A percentile compares a stretch with the other conserved stretches of the same genome.
These are phyloP conservation scores for Microhierax caerulescens DNA, from an alignment of 2,797 vertebrate genomes.

Conservation along the genomic window DNA sequence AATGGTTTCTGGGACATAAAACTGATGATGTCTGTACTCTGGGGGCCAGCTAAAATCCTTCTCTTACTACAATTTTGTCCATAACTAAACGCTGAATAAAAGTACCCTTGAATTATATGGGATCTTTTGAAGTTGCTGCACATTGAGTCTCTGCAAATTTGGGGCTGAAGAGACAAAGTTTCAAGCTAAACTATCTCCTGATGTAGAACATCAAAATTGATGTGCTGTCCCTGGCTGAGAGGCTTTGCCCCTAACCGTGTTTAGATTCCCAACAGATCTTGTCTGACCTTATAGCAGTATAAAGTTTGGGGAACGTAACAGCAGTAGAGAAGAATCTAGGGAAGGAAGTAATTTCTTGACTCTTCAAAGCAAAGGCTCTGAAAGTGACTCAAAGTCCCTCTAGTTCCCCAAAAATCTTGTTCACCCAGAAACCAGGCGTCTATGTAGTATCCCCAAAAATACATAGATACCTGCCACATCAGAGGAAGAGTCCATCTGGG, in stretches of 20 bases:
- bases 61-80: not conserved
- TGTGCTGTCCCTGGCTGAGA: not conserved
- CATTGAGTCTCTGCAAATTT: not conserved
- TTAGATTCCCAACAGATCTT: not conserved
- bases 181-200: not conserved
- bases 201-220: not conserved
- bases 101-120: not conserved
- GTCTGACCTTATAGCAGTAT: not conserved
- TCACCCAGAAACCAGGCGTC: not conserved
- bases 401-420: not conserved
- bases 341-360: not conserved
- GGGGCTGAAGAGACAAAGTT: not conserved
- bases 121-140: not conserved
- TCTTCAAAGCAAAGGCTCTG: not conserved
- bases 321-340: not conserved
- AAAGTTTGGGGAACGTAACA: not conserved
- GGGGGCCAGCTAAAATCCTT: not conserved
- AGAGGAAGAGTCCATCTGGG: not conserved
- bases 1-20: slow-evolving; percentile 19
- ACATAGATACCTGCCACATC: not conserved
- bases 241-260: not conserved
- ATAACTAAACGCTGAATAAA: slow-evolving; percentile 2
- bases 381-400: not conserved
- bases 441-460: not conserved
- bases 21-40: slow-evolving; percentile 13